Base-by-base conservation (phyloP, 2,888 invertebrate genomes). In the Macrophya annulata region DNA sequence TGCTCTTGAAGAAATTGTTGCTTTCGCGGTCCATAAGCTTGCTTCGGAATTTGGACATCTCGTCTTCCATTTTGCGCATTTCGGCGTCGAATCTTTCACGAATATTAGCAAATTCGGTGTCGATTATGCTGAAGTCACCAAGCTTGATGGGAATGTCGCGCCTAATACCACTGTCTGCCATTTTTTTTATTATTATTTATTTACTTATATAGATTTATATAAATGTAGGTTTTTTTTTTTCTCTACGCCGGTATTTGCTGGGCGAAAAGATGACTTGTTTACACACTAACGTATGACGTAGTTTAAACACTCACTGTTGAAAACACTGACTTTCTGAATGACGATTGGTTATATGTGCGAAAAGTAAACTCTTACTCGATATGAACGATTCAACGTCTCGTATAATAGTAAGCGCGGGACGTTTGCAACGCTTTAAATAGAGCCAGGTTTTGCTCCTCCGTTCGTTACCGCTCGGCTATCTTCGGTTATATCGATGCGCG, bases 11-110 rank as follows among this genome's bases (percentile, higher is more conserved):
- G 95, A 98, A 98, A 93, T 98, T 97, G 94, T 97, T 97, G 92
- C 97, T 97, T 94, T 98, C 98, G 92, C 98, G 96, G 94, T 98
- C 98, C 97, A 98, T 97, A 88, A 98, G 95, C 94, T 98, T 98
- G 89, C 97, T 97, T 91, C 98, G 96, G 95, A 98, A 98, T 95
- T 97, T 97, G 94, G 97, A 97, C 99, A 99, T 99, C 95, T 99
- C 99, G 92, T 99, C 99, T 95, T 99, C 99, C 98, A 99, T 99
- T 95, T 98, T 98, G 92, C 97, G 96, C 99, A 99, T 99, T 95
- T 99, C 99, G 88, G 97, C 97, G 94, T 99, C 99, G 94, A 99
- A 99, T 90, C 98, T 95, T 94, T 98, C 98, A 92, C 98, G 96
- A 94, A 99, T 99, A 94, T 97, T 98, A 93, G 98, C 97, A 95